phyloP scores from a whole-genome alignment of 1,140 invertebrate genomes.

The Asbolus verrucosus region DNA sequence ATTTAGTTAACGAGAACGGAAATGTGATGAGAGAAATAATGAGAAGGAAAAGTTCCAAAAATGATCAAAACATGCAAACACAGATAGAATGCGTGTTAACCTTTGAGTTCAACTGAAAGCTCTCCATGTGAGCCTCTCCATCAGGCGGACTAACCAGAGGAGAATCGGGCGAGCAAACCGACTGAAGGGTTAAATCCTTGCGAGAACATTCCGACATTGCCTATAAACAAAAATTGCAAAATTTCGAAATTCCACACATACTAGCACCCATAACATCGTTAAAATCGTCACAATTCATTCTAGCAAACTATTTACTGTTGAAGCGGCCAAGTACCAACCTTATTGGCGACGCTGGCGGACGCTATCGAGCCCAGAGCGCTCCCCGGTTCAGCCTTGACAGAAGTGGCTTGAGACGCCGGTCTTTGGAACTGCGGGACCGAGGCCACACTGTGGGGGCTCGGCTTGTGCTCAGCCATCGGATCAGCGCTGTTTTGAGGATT shows the following conservation, averaged over 20 bases:
- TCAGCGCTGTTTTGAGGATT: background rate
- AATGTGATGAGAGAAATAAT: no score
- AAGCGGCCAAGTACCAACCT: slow-evolving; percentile 56
- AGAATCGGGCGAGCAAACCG: slow-evolving; percentile 65
- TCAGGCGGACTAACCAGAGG: slow-evolving; percentile 61
- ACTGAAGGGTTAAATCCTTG: slow-evolving; percentile 65
- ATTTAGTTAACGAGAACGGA: no score
- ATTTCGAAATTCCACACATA: background rate
- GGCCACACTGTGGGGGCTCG: slow-evolving; percentile 18
- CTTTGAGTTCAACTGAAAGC: slow-evolving; percentile 58
- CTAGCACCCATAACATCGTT: no score
- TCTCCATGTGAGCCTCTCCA: slow-evolving; percentile 59
- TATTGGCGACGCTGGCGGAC: slow-evolving; percentile 65
- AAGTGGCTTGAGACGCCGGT: slow-evolving; percentile 71
- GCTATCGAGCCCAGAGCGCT: slow-evolving; percentile 68
- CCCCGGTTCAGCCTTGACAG: slow-evolving; percentile 73
- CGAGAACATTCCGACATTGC: slow-evolving; percentile 70
- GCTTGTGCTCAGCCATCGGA: slow-evolving; percentile 30
- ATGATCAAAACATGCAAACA: slow-evolving; percentile 32
- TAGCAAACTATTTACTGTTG: no score
- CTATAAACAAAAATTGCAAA: slow-evolving; percentile 51
- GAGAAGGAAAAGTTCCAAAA: background rate
- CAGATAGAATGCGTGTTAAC: slow-evolving; percentile 51
- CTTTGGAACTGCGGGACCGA: slow-evolving; percentile 62
- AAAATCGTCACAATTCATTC: no score